Evolutionary conservation across 2,797 vertebrate species (phyloP), one percentile per base, ranked within the genome.

Genomic region (Lacerta agilis): DNA sequence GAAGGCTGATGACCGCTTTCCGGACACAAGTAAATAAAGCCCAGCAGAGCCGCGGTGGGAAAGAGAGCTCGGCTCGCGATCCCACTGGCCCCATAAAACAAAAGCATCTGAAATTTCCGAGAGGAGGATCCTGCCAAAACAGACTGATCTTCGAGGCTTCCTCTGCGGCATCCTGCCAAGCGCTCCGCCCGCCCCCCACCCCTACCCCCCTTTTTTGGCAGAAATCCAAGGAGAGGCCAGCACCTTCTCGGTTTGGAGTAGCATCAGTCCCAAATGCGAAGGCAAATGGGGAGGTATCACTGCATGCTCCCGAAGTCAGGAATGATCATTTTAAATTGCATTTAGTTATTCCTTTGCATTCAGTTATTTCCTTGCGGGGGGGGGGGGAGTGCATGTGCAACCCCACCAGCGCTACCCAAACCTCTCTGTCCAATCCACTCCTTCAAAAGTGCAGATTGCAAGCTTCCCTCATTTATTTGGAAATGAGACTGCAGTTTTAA

Each of bases 61-160:
- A 86, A 41, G 43, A 5, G 0, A 80, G 29, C 13, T 86, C 1
- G 0, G 88, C 69, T 58, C 90, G 82, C 9, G 76, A 87, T 93
- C 90, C 90, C 86, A 36, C 67, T 79, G 61, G 79, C 82, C 87
- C 0, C 0, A 87, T 23, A 89, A 86, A 85, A 86, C 72, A 5
- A 71, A 71, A 67, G 84, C 36, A 45, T 11, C 23, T 23, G 29
- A 45, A 82, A 58, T 61, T 33, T 79, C 67, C 29, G 58, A 29
- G 25, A 5, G 58, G 58, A 13, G 83, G 29, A 0, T 25, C 83
- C 80, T 79, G 93, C 89, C 94, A 81, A 64, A 92, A 82, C 38
- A 91, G 84, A 79, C 67, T 75, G 89, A 86, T 87, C 93, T 92
- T 94, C 15, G 80, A 80, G 38, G 83, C 88, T 90, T 67, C 76